Evolutionary conservation across 2,888 invertebrate species (phyloP), one percentile per base, ranked within the genome.

Genomic region (Lithophane leautieri): DNA sequence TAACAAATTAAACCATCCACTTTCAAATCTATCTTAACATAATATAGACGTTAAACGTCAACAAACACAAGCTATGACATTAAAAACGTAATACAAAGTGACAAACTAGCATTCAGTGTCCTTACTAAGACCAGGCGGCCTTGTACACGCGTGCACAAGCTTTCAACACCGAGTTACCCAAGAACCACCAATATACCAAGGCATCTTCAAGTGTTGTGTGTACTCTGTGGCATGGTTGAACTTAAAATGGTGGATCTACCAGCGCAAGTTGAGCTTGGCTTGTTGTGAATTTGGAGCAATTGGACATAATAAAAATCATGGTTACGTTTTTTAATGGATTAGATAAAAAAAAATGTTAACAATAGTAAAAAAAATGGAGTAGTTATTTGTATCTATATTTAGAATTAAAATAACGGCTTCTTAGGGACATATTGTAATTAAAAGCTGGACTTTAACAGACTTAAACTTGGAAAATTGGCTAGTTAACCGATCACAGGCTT

Each of bases 161-260:
- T 95, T 94, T 94, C 95, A 88, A 94, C 94, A 89, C 87, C 70
- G 72, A 80, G 90, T 94, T 94, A 89, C 94, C 79, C 93, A 94
- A 94, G 88, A 73, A 67, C 69, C 42, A 81, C 92, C 90, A 90
- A 71, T 74, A 70, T 78, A 82, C 67, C 65, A 44, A 78, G 88
- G 86, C 52, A 84, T 70, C 68, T 76, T 72, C 50, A 67, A 62
- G n/a, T 40, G 66, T 62, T 71, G 25, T 74, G 40, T 63, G 65
- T 42, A 54, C 50, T 81, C 62, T 25, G n/a, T 34, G 19, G 16
- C 22, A 25, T 4, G 88, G 90, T 40, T 88, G 88, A 77, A 63
- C 0, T 16, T 66, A 70, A 28, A 77, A 34, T 89, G 80, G 92
- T 47, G 54, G 14, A 0, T 14, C 1, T 65, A 76, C 92, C 86